Evolutionary conservation across 2,888 invertebrate species (phyloP), one percentile per base, ranked within the genome.

Genomic region (Lycophotia porphyrea): DNA sequence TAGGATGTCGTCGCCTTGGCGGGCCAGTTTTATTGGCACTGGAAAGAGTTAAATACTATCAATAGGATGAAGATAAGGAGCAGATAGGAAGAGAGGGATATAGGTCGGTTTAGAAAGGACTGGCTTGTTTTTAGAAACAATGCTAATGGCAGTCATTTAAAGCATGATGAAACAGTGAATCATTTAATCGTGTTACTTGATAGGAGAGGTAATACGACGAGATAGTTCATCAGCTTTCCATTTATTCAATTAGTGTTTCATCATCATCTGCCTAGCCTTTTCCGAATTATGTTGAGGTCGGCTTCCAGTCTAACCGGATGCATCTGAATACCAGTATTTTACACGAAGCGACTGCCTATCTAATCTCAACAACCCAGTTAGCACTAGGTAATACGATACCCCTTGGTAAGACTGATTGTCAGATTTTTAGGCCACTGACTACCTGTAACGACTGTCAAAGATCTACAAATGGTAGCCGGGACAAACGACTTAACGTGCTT

Each of bases 1-100:
- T 60, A 91, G 65, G 52, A 96, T 90, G 34, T 91, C 91, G 13
- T 93, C 90, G 5, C 86, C 88, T 0, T 91, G 65, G 24, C 93
- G 93, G 9, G 88, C 80, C 74, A 96, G 83, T 52, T 88, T 92
- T 61, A 96, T 89, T 31, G 96, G 95, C 15, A 96, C 96, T 96
- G 90, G 0, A 58, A 18, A 71, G 58, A 21, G 31, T 9, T 34
- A 4, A 60, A 60, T 34, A 34, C 1, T 58, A 58, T 31, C 15
- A 58, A 58, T 27, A 7, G 15, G 21, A 31, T 31, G 58, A 8
- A 31, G 8, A 58, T 31, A 9, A 58, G 52, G 3, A 58, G 0
- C 1, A 58, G 58, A 31, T 27, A 55, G 27, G 2, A 55, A 1
- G 27, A 27, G 27, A 18, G 18, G 31, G 27, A 5, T 27, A 1